Evolutionary conservation across 2,797 vertebrate genomes (phyloP), one percentile per base, ranked within the genome.

Genomic region (Hoplostethus atlanticus): DNA sequence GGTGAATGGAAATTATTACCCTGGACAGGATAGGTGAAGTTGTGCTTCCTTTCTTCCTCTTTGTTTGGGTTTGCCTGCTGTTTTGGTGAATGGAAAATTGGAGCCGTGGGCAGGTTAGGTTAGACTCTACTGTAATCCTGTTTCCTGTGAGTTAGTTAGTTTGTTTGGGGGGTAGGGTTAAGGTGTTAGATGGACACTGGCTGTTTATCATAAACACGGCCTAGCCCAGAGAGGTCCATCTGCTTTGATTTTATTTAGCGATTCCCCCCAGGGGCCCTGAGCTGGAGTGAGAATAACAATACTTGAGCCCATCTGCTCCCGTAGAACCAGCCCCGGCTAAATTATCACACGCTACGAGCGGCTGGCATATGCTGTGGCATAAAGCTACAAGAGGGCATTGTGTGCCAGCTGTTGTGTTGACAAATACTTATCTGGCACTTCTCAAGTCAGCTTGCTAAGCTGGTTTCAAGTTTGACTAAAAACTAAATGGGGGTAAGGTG

Each of bases 161-260:
- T 57, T 50, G 74, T 66, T 42, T 42, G 82, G 64, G 69, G 82
- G 85, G 75, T 50, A 84, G 91, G 87, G 88, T 91, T 86, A 89
- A 90, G 89, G 89, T 89, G 90, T 86, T 79, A 68, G 89, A 67
- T 73, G 91, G 89, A 91, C 92, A 91, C 83, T 92, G 86, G 93
- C 94, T 95, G 95, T 95, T 96, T 95, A 96, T 96, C 94, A 95
- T 95, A 94, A 96, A 96, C 95, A 96, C 92, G 95, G 94, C 96
- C 94, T 90, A 81, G 93, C 92, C 91, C 90, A 93, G 95, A 96
- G 95, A 96, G 95, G 95, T 96, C 96, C 96, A 98, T 98, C 96
- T 98, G 96, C 95, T 96, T 96, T 96, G 95, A 96, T 97, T 98
- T 97, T 97, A 97, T 97, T 97, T 97, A 96, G 95, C 94, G 93